Conservation (phyloP, 2,113 vertebrate genomes). For the Corythornis madagascariensis region DNA sequence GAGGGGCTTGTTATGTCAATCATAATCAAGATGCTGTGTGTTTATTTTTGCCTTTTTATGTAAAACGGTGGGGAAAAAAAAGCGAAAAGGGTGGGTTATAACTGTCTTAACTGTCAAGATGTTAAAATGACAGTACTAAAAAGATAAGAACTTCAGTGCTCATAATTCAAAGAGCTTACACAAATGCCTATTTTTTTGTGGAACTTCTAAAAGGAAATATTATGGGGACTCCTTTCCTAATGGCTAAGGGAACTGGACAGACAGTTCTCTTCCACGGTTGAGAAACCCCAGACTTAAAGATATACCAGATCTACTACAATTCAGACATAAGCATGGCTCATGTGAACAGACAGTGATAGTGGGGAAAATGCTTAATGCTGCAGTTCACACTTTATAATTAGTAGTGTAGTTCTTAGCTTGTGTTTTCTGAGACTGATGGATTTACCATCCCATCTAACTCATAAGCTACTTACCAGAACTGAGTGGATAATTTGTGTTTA, state of each 20-base stretch:
- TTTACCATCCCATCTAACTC: neutral
- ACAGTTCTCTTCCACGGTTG: neutral
- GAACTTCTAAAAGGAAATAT: neutral
- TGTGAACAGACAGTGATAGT: neutral
- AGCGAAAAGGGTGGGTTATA: neutral
- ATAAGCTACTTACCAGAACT: neutral
- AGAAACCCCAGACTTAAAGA: neutral
- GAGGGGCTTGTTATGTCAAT: neutral
- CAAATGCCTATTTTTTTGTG: neutral
- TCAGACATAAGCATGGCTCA: neutral
- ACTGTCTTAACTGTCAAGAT: conserved; percentile 2
- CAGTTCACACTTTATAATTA: neutral
- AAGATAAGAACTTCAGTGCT: neutral
- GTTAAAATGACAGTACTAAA: neutral
- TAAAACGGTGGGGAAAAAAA: neutral
- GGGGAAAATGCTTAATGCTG: neutral
- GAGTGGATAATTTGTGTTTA: neutral
- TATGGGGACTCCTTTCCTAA: neutral
- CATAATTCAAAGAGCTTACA: neutral
- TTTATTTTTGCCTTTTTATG: neutral
- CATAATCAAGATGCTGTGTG: conserved; percentile 2
- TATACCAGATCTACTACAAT: neutral
- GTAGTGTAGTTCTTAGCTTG: neutral
- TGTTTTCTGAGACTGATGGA: neutral
- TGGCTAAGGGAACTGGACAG: neutral